These are phyloP conservation scores for Sabatieria punctata DNA, from an alignment of 2,888 invertebrate species.

Conservation along the genomic window DNA sequence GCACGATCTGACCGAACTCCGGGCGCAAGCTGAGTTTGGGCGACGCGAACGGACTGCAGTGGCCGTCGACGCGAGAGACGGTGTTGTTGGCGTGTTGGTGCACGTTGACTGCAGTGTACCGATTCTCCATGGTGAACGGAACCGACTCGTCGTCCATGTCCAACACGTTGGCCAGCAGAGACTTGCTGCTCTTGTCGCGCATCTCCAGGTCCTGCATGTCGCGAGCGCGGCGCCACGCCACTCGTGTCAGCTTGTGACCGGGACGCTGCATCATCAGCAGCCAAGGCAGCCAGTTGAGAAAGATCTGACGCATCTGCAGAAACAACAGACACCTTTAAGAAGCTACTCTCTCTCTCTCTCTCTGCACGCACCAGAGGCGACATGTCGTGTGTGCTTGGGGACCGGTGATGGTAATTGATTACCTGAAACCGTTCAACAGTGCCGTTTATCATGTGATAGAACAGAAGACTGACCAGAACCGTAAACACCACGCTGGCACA, in stretches of 20 bases:
- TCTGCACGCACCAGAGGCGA: constrained; percentile 5
- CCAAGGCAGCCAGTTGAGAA: constrained; percentile 11
- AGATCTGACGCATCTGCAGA: constrained; percentile 5
- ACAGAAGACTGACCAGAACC: constrained; percentile 1
- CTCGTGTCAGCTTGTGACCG: constrained; percentile 2
- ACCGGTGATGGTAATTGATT: constrained; percentile 9
- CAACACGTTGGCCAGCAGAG: constrained; percentile 3
- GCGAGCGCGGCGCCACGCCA: background rate
- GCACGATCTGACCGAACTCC: background rate
- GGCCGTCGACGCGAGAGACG: no score
- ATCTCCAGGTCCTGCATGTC: background rate
- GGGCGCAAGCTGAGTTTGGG: no score
- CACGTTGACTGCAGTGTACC: no score
- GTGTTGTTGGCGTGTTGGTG: no score
- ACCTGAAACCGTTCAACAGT: background rate
- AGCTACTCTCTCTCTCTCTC: no score
- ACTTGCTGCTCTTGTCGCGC: background rate
- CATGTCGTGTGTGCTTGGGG: constrained; percentile 10
- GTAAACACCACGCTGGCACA: constrained; percentile 10
- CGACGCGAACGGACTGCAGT: no score
- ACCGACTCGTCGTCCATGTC: background rate
- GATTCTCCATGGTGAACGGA: no score
- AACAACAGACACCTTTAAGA: background rate
- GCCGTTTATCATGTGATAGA: background rate
- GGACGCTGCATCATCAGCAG: constrained; percentile 11